These are phyloP conservation scores for Crocodylus rhombifer DNA, from an alignment of 2,797 vertebrate genomes.

Conservation along the genomic window DNA sequence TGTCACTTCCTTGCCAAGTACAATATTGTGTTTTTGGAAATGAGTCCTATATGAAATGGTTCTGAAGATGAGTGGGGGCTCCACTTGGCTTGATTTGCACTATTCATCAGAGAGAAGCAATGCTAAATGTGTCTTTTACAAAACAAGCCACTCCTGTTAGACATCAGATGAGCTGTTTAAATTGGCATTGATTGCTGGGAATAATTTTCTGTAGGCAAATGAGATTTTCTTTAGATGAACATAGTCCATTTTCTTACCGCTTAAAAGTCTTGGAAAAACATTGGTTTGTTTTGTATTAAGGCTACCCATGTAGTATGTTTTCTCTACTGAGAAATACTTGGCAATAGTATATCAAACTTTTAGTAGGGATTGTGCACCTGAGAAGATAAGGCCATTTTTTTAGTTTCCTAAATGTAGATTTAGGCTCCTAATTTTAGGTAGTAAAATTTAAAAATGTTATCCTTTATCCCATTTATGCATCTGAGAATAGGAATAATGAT, in stretches of 20 bases:
- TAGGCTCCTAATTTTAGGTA: neutral
- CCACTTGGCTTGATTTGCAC: conserved; percentile 1
- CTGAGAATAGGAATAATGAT: neutral
- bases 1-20: neutral
- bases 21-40: neutral
- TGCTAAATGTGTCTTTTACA: conserved; percentile 12
- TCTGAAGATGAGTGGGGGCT: neutral
- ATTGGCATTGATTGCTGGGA: conserved; percentile 33
- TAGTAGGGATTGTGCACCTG: neutral
- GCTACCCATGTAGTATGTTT: neutral
- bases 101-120: neutral
- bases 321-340: neutral
- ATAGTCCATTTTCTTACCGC: neutral
- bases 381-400: neutral
- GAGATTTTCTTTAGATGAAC: conserved; percentile 19
- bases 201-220: conserved; percentile 32
- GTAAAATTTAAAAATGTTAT: neutral
- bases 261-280: neutral
- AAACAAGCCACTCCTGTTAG: conserved; percentile 18
- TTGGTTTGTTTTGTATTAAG: neutral
- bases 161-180: conserved; percentile 1
- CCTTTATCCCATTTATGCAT: neutral
- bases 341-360: neutral
- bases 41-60: conserved; percentile 9
- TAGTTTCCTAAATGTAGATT: neutral